Evolutionary conservation across 2,888 invertebrate species (phyloP), one percentile per base, ranked within the genome.

Genomic region (Mellilla xanthometata): DNA sequence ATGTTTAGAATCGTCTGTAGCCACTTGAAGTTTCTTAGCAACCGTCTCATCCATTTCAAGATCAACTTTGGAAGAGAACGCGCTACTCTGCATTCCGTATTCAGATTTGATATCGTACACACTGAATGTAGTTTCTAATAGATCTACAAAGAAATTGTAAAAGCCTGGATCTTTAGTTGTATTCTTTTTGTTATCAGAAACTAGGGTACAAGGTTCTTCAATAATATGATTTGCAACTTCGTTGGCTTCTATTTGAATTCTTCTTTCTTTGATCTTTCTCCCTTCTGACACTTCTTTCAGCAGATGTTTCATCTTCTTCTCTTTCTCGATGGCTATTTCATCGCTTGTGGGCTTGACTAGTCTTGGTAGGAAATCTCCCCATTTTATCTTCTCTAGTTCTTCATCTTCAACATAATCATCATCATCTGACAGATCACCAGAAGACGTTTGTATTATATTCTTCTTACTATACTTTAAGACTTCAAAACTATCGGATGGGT

Each of bases 81-180:
- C 49, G 0, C 48, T 53, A 0, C 19, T 19, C 1, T 39, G 35
- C 5, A 28, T 12, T 8, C 46, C 39, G 15, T 41, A 48, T 1
- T 66, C 57, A 0, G 60, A 39, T 29, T 70, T 62, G 0, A 68
- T 60, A 12, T 78, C 72, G 31, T 72, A 76, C 1, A 68, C 69
- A 36, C 59, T 73, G 0, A 81, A 68, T 0, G 80, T 76, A 0
- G 73, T 73, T 52, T 83, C 72, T 2, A 84, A 31, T 5, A 84
- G 35, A 56, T 86, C 78, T 0, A 81, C 74, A 32, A 83, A 82
- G 33, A 84, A 74, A 33, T 78, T 76, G 33, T 80, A 83, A 0
- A 84, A 28, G 6, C 64, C 60, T 10, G 67, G 69, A 3, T 77
- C 70, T 9, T 27, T 32, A 8, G 39, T 30, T 1, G 30, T 23